These are phyloP conservation scores for Ecdyonurus torrentis DNA, from an alignment of 2,888 invertebrate species.

Conservation along the genomic window DNA sequence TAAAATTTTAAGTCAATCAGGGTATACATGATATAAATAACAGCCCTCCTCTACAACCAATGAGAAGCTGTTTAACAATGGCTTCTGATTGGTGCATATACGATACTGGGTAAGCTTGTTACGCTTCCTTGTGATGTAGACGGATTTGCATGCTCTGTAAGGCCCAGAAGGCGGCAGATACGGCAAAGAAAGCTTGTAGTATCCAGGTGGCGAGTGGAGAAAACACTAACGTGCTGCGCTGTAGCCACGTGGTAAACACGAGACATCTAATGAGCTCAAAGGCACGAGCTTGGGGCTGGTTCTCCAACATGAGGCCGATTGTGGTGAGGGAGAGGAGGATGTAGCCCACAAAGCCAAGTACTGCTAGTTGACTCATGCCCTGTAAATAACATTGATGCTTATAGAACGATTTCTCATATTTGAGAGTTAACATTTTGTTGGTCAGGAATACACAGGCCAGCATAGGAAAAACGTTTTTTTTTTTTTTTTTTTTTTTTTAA, in stretches of 20 bases:
- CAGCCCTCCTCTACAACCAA: too few relatives aligned
- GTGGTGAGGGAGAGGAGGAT: conserved; percentile 47
- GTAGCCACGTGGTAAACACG: conserved; percentile 32
- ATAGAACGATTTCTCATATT: too few relatives aligned
- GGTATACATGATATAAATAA: too few relatives aligned
- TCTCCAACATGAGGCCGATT: conserved; percentile 56
- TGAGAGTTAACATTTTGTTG: too few relatives aligned
- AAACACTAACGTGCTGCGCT: conserved; percentile 16
- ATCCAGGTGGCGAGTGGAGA: conserved; percentile 22
- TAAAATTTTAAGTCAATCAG: too few relatives aligned
- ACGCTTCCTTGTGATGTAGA: not conserved
- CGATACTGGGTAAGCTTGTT: too few relatives aligned
- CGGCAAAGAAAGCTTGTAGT: conserved; percentile 38
- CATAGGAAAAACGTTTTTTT: too few relatives aligned
- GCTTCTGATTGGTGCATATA: too few relatives aligned
- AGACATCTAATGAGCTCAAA: conserved; percentile 49
- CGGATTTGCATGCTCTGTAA: conserved; percentile 28
- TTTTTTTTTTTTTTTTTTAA: not conserved
- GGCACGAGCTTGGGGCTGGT: conserved; percentile 38
- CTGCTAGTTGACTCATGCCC: conserved; percentile 42
- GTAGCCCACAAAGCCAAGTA: conserved; percentile 40
- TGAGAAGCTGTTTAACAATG: too few relatives aligned
- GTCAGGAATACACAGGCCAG: too few relatives aligned
- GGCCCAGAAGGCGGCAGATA: conserved; percentile 45
- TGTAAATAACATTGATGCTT: too few relatives aligned